A percentile compares a stretch with the other conserved stretches of the same genome.
Conservation (phyloP, 2,888 invertebrate species). For the Drosophila paracracens region DNA sequence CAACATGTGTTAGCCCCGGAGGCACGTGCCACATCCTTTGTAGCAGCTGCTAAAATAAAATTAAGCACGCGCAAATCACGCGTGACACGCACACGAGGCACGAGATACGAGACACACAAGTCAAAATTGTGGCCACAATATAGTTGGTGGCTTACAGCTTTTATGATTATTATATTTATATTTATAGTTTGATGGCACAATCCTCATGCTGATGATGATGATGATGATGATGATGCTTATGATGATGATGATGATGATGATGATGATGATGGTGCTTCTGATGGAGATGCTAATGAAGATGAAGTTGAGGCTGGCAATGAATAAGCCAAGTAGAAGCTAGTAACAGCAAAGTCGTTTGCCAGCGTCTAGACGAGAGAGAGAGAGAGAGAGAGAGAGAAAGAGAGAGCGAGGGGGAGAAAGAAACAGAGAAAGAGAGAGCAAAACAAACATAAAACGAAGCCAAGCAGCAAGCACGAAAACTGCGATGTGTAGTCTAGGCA, state of each 20-base stretch:
- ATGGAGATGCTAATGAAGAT: slow-evolving; percentile 16
- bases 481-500: background rate
- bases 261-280: slow-evolving; percentile 8
- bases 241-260: slow-evolving; percentile 20
- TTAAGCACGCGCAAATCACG: slow-evolving; percentile 67
- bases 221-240: slow-evolving; percentile 4
- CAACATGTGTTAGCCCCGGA: slow-evolving; percentile 11
- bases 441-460: slow-evolving; percentile 66
- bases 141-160: slow-evolving; percentile 44
- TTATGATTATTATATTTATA: slow-evolving; percentile 47
- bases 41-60: slow-evolving; percentile 59
- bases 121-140: slow-evolving; percentile 35
- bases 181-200: slow-evolving; percentile 65
- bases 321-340: slow-evolving; percentile 53
- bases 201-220: slow-evolving; percentile 2
- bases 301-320: slow-evolving; percentile 59
- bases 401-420: background rate
- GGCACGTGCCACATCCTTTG: slow-evolving; percentile 34
- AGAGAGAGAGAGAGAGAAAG: background rate
- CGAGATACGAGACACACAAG: slow-evolving; percentile 1
- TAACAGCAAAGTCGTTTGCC: slow-evolving; percentile 24
- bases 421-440: background rate
- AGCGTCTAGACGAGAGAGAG: slow-evolving; percentile 37
- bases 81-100: slow-evolving; percentile 56
- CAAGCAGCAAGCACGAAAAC: slow-evolving; percentile 21